Conservation (phyloP, 2,797 vertebrate genomes). For the Prionace glauca region DNA sequence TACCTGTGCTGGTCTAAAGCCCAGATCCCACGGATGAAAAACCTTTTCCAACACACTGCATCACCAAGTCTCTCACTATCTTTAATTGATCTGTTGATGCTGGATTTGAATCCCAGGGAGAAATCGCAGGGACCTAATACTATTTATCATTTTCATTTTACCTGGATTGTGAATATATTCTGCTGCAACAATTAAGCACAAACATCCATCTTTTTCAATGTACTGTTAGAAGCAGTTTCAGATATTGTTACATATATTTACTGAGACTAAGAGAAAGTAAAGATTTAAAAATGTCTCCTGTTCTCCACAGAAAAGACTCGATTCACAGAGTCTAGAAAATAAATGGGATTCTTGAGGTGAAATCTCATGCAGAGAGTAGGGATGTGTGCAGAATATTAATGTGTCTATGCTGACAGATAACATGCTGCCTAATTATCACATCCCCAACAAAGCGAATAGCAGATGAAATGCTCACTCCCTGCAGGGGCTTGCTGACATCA, state of each 20-base stretch:
- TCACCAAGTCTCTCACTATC: neutral
- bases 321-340: conserved; percentile 13
- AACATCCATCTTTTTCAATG: neutral
- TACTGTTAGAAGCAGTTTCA: neutral
- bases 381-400: conserved; percentile 30
- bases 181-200: neutral
- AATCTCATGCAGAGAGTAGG: conserved; percentile 35
- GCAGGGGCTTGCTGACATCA: conserved; percentile 33
- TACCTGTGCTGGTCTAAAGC: neutral
- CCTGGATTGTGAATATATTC: conserved; percentile 18
- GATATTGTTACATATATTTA: conserved; percentile 6
- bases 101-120: conserved; percentile 18
- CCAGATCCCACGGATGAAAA: neutral
- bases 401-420: conserved; percentile 31
- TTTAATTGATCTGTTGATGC: neutral
- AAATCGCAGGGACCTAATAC: neutral
- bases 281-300: conserved; percentile 1
- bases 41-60: neutral
- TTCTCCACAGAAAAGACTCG: conserved; percentile 11
- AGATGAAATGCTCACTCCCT: conserved; percentile 36
- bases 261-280: neutral
- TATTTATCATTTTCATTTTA: too few relatives aligned
- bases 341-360: conserved; percentile 35
- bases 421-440: conserved; percentile 38
- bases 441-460: conserved; percentile 29